These are phyloP conservation scores for Drosophila cardini DNA, from an alignment of 1,140 invertebrate genomes.

Conservation along the genomic window DNA sequence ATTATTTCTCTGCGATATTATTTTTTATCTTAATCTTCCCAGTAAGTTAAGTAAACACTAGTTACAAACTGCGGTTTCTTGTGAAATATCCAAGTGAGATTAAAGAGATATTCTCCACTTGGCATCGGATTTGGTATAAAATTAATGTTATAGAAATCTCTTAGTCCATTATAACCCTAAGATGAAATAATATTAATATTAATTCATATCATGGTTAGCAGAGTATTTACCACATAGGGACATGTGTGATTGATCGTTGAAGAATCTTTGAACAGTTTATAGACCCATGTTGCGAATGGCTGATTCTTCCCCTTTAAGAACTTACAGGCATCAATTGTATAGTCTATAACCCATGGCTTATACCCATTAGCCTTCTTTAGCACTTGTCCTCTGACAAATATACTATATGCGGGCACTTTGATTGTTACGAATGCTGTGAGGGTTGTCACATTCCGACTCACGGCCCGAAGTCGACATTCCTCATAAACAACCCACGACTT, in stretches of 20 bases:
- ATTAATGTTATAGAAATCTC: constrained; percentile 39
- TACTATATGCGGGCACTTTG: constrained; percentile 36
- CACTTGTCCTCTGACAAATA: constrained; percentile 6
- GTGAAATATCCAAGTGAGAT: constrained; percentile 42
- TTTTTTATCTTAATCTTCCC: background rate
- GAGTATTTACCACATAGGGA: constrained; percentile 13
- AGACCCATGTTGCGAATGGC: background rate
- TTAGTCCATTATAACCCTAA: constrained; percentile 44
- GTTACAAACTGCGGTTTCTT: constrained; percentile 35
- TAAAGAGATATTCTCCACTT: constrained; percentile 47
- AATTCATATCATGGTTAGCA: background rate
- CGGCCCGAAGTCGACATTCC: constrained; percentile 40
- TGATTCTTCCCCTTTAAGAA: constrained; percentile 42
- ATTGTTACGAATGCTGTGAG: constrained; percentile 16
- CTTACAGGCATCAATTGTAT: constrained; percentile 49
- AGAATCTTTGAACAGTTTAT: too few relatives aligned
- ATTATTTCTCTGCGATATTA: too few relatives aligned
- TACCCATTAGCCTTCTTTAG: constrained; percentile 55
- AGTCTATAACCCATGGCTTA: constrained; percentile 53
- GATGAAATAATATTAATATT: background rate
- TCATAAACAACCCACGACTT: constrained; percentile 32
- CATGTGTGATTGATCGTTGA: too few relatives aligned
- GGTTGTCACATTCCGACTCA: constrained; percentile 35
- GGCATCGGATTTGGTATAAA: background rate
- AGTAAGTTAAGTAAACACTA: constrained; percentile 45